Conservation (phyloP, 2,888 invertebrate genomes). For the Rapana venosa region DNA sequence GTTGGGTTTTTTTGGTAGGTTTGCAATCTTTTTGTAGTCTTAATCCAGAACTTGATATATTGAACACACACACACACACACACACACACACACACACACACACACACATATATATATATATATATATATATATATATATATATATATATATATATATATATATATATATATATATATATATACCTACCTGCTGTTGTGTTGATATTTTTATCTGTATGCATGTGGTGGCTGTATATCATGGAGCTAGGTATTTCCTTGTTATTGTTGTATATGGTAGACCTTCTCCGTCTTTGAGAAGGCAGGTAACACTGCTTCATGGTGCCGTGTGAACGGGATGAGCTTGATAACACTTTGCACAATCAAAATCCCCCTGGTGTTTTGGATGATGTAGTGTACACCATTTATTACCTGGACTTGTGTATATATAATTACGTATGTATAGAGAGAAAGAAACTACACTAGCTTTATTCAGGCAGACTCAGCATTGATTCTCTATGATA, state of each 20-base stretch:
- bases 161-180: neutral
- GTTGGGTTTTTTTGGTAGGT: too few relatives aligned
- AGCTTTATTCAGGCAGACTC: constrained; percentile 12
- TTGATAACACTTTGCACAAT: constrained; percentile 9
- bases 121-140: too few relatives aligned
- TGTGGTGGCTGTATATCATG: neutral
- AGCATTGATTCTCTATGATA: constrained; percentile 5
- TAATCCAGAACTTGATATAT: too few relatives aligned
- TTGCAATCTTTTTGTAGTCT: too few relatives aligned
- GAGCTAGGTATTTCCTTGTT: neutral
- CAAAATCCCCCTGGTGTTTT: constrained; percentile 26
- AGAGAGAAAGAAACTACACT: neutral
- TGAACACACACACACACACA: too few relatives aligned
- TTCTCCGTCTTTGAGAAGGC: neutral
- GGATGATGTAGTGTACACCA: neutral
- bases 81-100: too few relatives aligned
- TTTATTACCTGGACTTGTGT: neutral
- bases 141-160: too few relatives aligned
- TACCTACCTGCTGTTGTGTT: neutral
- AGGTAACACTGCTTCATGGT: constrained; percentile 9
- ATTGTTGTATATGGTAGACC: neutral
- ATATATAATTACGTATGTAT: neutral
- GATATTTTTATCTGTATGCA: neutral
- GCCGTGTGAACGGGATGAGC: neutral
- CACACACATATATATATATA: too few relatives aligned